Percentiles rank a stretch among this genome's conserved stretches.
Evolutionary conservation across 2,113 vertebrate species (phyloP).

Genomic region (Scortum barcoo): DNA sequence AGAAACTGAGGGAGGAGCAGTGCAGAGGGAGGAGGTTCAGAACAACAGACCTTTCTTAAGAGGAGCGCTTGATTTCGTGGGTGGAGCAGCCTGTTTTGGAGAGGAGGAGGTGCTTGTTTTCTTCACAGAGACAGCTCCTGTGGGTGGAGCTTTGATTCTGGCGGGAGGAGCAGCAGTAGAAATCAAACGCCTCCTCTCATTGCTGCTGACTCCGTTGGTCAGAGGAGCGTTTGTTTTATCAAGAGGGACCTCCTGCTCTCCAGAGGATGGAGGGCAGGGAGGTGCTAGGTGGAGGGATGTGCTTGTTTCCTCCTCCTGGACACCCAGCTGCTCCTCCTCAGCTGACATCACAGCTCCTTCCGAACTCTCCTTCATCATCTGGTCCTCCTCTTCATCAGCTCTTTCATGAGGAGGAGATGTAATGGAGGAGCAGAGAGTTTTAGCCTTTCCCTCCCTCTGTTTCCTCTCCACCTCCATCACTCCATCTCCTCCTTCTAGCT

Average conservation of each 20-base stretch:
- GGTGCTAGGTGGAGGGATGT: neutral
- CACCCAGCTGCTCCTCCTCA: neutral
- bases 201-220: neutral
- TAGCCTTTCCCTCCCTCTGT: no score
- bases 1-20: neutral
- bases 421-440: neutral
- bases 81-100: neutral
- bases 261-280: neutral
- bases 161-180: neutral
- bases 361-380: neutral
- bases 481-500: neutral
- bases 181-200: neutral
- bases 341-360: neutral
- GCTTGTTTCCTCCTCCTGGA: neutral
- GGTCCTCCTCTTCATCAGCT: neutral
- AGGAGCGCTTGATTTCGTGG: constrained; percentile 10
- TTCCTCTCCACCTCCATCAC: neutral
- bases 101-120: constrained; percentile 14
- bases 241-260: neutral
- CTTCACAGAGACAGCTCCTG: neutral
- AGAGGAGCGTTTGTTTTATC: neutral
- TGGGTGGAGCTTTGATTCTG: neutral
- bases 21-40: neutral
- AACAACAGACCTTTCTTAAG: constrained; percentile 32
- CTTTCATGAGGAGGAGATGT: neutral